Conservation (phyloP, 2,888 invertebrate species). For the Pristionchus arcanus region DNA sequence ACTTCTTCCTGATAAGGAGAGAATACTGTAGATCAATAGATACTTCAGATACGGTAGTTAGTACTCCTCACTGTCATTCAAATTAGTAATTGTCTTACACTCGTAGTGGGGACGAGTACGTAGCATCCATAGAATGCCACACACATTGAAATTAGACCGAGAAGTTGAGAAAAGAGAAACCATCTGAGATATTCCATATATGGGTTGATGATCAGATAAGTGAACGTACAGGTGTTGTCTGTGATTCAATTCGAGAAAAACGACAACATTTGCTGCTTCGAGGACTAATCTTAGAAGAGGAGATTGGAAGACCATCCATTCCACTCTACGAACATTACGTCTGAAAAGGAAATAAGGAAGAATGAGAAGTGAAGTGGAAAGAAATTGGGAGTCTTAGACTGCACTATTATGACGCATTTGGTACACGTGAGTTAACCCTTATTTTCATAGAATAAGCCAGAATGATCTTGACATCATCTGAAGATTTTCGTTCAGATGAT, state of each 20-base stretch:
- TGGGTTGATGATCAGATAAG: background rate
- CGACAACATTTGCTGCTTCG: slow-evolving; percentile 74
- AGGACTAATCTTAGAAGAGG: slow-evolving; percentile 75
- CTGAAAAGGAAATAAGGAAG: slow-evolving; percentile 56
- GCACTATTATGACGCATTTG: background rate
- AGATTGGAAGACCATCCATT: slow-evolving; percentile 78
- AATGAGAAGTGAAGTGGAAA: background rate
- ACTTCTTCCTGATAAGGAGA: slow-evolving; percentile 63
- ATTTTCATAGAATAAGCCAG: no score
- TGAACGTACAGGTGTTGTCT: slow-evolving; percentile 63
- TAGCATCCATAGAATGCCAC: slow-evolving; percentile 78
- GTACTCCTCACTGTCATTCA: background rate
- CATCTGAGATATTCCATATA: slow-evolving; percentile 63
- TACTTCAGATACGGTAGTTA: background rate
- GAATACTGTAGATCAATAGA: background rate
- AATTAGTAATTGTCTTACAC: slow-evolving; percentile 60
- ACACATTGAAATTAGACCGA: slow-evolving; percentile 75
- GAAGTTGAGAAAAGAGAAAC: slow-evolving; percentile 74
- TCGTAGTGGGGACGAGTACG: slow-evolving; percentile 75
- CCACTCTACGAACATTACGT: slow-evolving; percentile 72
- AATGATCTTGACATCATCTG: background rate
- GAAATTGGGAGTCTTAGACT: background rate
- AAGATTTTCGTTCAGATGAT: background rate
- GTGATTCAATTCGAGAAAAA: slow-evolving; percentile 73
- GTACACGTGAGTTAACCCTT: background rate